Conservation (phyloP, 2,888 invertebrate genomes). For the Malthinus seriepunctatus region DNA sequence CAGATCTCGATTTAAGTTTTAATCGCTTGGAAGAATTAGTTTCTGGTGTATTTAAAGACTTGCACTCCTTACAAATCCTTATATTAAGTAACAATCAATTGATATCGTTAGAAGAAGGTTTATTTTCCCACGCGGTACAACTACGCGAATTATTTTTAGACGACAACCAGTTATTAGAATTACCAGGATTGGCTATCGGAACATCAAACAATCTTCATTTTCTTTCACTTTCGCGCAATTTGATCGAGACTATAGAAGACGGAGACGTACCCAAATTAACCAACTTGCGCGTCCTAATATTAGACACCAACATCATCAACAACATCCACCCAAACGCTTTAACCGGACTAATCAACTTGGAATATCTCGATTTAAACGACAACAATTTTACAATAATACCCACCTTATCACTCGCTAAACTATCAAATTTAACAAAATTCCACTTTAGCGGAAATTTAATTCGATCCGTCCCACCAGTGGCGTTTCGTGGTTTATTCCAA, state of each 20-base stretch:
- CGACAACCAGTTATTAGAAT: constrained; percentile 78
- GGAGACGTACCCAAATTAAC: constrained; percentile 74
- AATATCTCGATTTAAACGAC: constrained; percentile 75
- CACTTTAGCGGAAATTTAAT: constrained; percentile 81
- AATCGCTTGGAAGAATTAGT: constrained; percentile 78
- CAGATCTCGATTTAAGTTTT: constrained; percentile 72
- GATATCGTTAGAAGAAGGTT: constrained; percentile 70
- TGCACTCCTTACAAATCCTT: constrained; percentile 72
- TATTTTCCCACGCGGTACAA: constrained; percentile 71
- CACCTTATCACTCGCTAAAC: constrained; percentile 73
- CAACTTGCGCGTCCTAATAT: constrained; percentile 69
- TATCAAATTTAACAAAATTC: constrained; percentile 75
- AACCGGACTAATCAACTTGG: constrained; percentile 72
- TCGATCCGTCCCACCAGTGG: constrained; percentile 71
- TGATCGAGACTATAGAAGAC: constrained; percentile 72
- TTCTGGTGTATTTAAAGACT: constrained; percentile 76
- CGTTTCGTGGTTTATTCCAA: constrained; percentile 83
- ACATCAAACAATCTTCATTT: constrained; percentile 69
- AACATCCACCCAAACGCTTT: constrained; percentile 73
- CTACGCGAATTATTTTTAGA: constrained; percentile 74
- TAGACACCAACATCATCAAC: constrained; percentile 77
- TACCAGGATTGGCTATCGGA: constrained; percentile 71
- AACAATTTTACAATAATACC: constrained; percentile 82
- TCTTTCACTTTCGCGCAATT: constrained; percentile 78
- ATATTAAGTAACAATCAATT: constrained; percentile 78